Evolutionary conservation across 2,113 vertebrate genomes (phyloP), one percentile per base, ranked within the genome.

Genomic region (Hyperopisus bebe): DNA sequence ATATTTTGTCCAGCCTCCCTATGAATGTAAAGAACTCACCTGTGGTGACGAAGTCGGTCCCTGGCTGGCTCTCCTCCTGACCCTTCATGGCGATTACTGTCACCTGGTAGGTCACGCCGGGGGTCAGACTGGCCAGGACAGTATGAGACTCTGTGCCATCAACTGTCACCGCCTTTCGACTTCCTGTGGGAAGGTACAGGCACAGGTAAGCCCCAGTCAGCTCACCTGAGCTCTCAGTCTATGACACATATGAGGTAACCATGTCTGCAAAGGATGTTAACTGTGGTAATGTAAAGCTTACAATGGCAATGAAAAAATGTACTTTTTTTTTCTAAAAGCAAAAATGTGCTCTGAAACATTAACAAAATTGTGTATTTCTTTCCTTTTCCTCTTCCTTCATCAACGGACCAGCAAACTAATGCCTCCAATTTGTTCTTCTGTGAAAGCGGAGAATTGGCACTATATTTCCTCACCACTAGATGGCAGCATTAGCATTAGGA

Each of bases 31-130:
- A 17, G n/a, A 35, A 42, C 58, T 55, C 93, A 99, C 98, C 98
- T 96, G 98, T 99, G 89, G 95, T 96, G 90, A 99, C 94, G 0
- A 89, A 95, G 89, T 97, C 98, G 0, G 97, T 97, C 80, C 96
- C 10, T 0, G 98, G 97, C 15, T 97, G 96, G 0, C 98, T 99
- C 92, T 99, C 98, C 88, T 98, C 96, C 80, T 97, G 96, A 44
- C 97, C 97, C 92, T 97, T 99, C 89, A 97, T 88, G 10, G 98
- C 96, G 15, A 97, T 92, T n/a, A 99, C 92, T 0, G 94, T 97
- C 92, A 99, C 96, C 0, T 95, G 93, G 91, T 99, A 99, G 8
- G 97, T 95, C 62, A 97, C 94, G 0, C 98, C 98, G 0, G 98
- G 98, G 0, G 94, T 94, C 91, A 99, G 92, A 88, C 96, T 97